Conservation (phyloP, 2,113 vertebrate species). For the Oryzias melastigma region DNA sequence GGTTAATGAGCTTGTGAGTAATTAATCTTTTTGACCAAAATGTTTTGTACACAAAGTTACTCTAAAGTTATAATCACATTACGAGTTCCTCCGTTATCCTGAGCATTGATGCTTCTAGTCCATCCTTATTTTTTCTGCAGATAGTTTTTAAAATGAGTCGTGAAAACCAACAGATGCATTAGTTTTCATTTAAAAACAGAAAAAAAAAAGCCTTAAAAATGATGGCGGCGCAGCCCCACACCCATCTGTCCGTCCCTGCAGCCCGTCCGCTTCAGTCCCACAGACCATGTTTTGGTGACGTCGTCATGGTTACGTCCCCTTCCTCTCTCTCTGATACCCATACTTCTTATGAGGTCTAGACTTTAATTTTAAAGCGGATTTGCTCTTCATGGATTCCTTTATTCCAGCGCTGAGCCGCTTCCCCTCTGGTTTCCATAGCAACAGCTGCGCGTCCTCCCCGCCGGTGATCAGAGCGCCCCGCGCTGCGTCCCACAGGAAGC, state of each 20-base stretch:
- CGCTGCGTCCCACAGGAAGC: conserved; percentile 82
- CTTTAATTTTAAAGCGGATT: conserved; percentile 82
- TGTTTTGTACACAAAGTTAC: no score
- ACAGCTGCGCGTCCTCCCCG: conserved; percentile 89
- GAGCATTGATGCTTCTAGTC: no score
- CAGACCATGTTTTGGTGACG: no score
- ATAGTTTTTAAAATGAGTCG: no score
- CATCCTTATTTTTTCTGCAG: no score
- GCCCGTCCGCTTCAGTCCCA: no score
- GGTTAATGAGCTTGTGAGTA: no score
- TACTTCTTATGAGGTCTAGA: conserved; percentile 80
- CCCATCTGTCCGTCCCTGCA: no score
- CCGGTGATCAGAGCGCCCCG: conserved; percentile 84
- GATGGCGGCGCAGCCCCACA: no score
- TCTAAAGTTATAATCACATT: no score
- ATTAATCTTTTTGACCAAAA: no score
- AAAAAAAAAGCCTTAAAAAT: background rate
- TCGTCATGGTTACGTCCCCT: background rate
- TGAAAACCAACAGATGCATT: background rate
- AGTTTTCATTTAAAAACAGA: background rate
- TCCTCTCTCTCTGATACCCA: conserved; percentile 67
- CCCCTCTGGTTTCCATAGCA: conserved; percentile 87
- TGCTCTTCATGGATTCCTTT: conserved; percentile 78
- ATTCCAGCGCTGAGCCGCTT: conserved; percentile 71
- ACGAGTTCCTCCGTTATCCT: no score